phyloP scores from a whole-genome alignment of 1,140 invertebrate species.

The Venustaconcha ellipsiformis region DNA sequence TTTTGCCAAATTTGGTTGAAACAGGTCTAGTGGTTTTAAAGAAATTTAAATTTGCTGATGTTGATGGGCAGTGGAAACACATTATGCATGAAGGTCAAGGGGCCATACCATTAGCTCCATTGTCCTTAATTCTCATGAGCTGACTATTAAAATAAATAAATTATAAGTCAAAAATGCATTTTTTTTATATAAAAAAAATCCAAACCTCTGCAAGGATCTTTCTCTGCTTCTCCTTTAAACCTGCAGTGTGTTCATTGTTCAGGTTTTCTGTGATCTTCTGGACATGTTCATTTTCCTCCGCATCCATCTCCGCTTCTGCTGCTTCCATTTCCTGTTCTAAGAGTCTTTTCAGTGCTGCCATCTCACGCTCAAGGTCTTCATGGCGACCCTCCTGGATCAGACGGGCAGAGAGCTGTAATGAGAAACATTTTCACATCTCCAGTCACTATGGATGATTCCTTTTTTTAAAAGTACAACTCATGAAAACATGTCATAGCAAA shows the following conservation, averaged over 20 bases:
- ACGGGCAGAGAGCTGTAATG: slow-evolving; percentile 50
- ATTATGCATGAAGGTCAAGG: too few species aligned
- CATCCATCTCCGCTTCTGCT: slow-evolving; percentile 51
- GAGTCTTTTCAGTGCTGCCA: slow-evolving; percentile 45
- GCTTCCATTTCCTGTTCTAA: slow-evolving; percentile 53
- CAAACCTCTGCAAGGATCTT: slow-evolving; percentile 49
- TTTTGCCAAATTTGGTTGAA: too few species aligned
- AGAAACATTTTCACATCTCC: slow-evolving; percentile 2
- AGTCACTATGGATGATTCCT: not conserved
- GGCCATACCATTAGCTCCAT: too few species aligned
- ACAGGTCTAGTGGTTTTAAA: too few species aligned
- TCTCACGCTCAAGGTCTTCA: slow-evolving; percentile 53
- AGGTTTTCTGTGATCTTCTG: slow-evolving; percentile 46
- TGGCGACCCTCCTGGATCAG: slow-evolving; percentile 55
- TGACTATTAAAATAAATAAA: slow-evolving; percentile 25
- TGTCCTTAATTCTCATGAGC: slow-evolving; percentile 27
- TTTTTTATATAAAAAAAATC: not conserved
- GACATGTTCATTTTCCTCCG: slow-evolving; percentile 54
- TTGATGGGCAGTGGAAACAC: too few species aligned
- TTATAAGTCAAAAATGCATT: not conserved
- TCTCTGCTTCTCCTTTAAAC: slow-evolving; percentile 46
- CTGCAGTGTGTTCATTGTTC: slow-evolving; percentile 53
- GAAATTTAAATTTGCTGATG: too few species aligned
- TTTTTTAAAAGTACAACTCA: too few species aligned
- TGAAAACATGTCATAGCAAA: too few species aligned